Conservation (phyloP, 2,797 vertebrate genomes). For the Hapalemur alaotrensis region DNA sequence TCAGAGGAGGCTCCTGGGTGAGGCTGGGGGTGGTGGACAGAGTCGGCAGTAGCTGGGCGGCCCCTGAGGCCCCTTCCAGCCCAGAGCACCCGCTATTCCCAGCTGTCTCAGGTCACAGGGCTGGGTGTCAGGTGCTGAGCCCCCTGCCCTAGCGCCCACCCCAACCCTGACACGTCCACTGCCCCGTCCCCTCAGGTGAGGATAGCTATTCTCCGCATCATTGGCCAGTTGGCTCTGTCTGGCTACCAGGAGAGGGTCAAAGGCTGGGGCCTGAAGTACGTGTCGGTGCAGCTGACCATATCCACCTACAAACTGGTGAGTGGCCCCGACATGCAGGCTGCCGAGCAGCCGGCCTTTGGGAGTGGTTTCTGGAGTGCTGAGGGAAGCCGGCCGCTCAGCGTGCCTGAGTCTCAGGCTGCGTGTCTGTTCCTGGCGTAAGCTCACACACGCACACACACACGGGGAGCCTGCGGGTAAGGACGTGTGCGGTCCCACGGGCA, state of each 20-base stretch:
- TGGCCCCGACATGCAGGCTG: background rate
- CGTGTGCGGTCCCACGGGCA: too few species aligned
- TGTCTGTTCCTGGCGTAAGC: fast-evolving
- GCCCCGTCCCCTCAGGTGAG: conserved; percentile 53
- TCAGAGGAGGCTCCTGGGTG: background rate
- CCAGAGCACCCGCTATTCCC: background rate
- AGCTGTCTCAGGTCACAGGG: background rate
- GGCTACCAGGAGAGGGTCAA: conserved; percentile 75
- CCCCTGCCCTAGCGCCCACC: background rate
- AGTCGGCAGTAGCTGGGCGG: background rate
- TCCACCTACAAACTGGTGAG: conserved; percentile 78
- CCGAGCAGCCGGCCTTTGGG: background rate
- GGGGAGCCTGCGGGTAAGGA: background rate
- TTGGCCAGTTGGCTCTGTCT: conserved; percentile 66
- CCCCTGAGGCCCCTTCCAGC: background rate
- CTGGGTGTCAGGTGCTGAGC: fast-evolving
- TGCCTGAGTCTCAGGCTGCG: fast-evolving
- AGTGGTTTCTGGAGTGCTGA: background rate
- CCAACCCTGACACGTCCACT: fast-evolving
- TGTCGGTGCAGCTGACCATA: conserved; percentile 72
- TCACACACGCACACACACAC: fast-evolving
- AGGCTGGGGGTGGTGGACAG: background rate
- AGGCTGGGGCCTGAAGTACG: conserved; percentile 74
- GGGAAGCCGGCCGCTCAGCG: fast-evolving
- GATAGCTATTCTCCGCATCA: conserved; percentile 70